Evolutionary conservation across 2,888 invertebrate species (phyloP), one percentile per base, ranked within the genome.

Genomic region (Papilio elwesi): DNA sequence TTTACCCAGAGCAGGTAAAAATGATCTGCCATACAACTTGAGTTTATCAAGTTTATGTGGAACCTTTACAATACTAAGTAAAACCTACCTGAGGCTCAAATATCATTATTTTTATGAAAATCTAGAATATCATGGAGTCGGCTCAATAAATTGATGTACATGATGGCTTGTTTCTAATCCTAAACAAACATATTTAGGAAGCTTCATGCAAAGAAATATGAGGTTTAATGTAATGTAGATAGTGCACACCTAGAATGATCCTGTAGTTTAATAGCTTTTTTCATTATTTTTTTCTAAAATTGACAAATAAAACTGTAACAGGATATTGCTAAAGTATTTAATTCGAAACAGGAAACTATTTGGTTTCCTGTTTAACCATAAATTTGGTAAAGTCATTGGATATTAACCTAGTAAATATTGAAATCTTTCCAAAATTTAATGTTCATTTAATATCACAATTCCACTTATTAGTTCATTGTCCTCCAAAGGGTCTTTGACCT

Each of bases 401-500:
- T 62, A 15, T 62, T 43, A 26, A 43, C 43, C 43, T 43, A 43
- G 9, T 43, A 43, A 43, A 3, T 9, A 43, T 43, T 26, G 52
- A 55, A 68, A 71, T 43, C 48, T 57, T 51, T 16, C 26, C 15
- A 73, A 16, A 70, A 53, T 26, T 13, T 57, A 26, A 16, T 53
- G 38, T 65, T 68, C 7, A 47, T 53, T 38, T 47, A 36, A 59
- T 43, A 63, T 48, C 55, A 68, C 65, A 49, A 65, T 43, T 69
- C 16, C 53, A 62, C 59, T 67, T 55, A 65, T 52, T 47, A 70
- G 74, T 72, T 74, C 74, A 75, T 66, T 68, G 70, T 63, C 74
- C 74, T 62, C 65, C 49, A 48, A 9, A 53, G 51, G 70, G 71
- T 75, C 70, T 75, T 71, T 72, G 72, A 75, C 71, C 75, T 70